phyloP scores from a whole-genome alignment of 92 coral and sea anemone species.

The Zoanthus sansibaricus region DNA sequence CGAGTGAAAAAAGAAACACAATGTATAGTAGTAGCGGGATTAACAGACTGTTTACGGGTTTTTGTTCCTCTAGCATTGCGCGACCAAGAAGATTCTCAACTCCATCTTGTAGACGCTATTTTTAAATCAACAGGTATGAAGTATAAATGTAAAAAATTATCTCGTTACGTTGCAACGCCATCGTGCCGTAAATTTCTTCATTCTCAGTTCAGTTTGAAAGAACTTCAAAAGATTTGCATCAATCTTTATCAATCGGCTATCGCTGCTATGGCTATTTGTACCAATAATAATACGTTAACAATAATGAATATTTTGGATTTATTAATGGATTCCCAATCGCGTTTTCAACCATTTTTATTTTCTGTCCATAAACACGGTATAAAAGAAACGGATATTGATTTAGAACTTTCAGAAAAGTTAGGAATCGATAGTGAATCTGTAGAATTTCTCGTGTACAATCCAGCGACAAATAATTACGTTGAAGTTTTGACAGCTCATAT shows the following conservation, averaged over 20 bases:
- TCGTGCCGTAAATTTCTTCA: neutral
- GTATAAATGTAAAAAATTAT: conserved; percentile 1
- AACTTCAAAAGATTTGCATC: neutral
- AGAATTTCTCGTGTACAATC: neutral
- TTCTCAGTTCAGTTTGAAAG: neutral
- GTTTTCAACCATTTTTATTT: neutral
- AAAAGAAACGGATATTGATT: neutral
- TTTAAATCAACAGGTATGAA: neutral
- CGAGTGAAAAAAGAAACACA: neutral
- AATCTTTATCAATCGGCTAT: conserved; percentile 1
- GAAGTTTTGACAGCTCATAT: neutral
- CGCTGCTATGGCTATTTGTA: neutral
- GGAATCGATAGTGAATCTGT: neutral
- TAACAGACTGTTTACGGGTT: conserved; percentile 6
- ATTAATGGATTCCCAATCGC: neutral
- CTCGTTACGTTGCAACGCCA: neutral
- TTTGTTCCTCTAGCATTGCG: neutral
- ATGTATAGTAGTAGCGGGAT: neutral
- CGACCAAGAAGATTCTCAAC: neutral
- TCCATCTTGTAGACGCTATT: neutral
- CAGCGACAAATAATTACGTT: neutral
- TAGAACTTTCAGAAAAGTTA: neutral
- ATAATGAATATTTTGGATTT: neutral
- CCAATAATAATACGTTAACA: neutral
- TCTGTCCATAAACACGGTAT: neutral